Evolutionary conservation across 2,797 vertebrate genomes (phyloP).

Genomic region (Coregonus suidteri): DNA sequence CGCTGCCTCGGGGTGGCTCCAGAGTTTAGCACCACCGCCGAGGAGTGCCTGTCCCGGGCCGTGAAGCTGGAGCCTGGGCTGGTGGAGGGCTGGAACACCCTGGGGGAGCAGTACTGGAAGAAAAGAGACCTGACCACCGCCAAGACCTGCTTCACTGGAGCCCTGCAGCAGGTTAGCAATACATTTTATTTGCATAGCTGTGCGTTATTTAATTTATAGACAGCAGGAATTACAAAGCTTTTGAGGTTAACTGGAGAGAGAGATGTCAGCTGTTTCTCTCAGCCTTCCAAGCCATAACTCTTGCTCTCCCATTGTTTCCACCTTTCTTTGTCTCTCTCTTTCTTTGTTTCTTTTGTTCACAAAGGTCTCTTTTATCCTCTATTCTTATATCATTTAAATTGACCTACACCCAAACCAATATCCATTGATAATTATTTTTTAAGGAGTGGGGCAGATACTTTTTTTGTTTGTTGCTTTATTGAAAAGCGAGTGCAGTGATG

Average conservation of each 20-base stretch:
- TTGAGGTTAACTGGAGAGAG: neutral
- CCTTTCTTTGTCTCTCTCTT: neutral
- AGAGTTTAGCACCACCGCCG: conserved; percentile 77
- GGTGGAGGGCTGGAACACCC: conserved; percentile 89
- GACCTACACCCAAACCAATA: too few species aligned
- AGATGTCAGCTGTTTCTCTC: neutral
- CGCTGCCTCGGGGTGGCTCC: conserved; percentile 82
- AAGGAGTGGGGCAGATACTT: too few species aligned
- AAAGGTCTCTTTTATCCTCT: neutral
- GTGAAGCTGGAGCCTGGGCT: conserved; percentile 88
- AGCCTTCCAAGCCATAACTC: too few species aligned
- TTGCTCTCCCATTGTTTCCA: neutral
- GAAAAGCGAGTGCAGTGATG: too few species aligned
- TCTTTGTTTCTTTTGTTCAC: neutral
- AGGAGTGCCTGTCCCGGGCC: conserved; percentile 84
- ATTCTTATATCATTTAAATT: too few species aligned
- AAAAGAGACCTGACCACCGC: conserved; percentile 85
- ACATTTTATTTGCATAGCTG: neutral
- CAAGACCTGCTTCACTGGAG: conserved; percentile 88
- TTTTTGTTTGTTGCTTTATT: too few species aligned
- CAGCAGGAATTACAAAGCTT: too few species aligned
- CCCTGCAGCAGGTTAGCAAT: conserved; percentile 81
- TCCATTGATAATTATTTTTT: too few species aligned
- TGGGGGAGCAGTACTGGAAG: conserved; percentile 94
- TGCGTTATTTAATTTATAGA: neutral